Evolutionary conservation across 2,797 vertebrate species (phyloP).

Genomic region (Gymnopithys bicolor): DNA sequence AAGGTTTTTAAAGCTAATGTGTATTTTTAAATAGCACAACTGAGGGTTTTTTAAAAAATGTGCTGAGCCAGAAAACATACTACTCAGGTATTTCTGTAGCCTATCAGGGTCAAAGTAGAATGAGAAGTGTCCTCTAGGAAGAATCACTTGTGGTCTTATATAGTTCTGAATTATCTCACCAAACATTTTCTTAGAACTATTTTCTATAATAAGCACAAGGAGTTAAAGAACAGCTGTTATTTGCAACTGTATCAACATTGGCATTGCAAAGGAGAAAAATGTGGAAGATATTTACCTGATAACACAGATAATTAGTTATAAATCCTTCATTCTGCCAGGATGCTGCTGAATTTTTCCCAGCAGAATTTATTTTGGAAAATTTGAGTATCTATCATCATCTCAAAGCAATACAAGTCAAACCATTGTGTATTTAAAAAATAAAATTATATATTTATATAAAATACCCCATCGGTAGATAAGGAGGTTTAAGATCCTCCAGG

Average conservation of each 20-base stretch:
- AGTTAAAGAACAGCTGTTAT: neutral
- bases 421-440: too few species aligned
- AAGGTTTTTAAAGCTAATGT: constrained; percentile 54
- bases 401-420: too few species aligned
- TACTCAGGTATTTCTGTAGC: constrained; percentile 37
- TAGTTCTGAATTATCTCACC: neutral
- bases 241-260: neutral
- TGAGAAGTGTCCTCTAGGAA: neutral
- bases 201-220: neutral
- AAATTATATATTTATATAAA: too few species aligned
- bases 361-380: neutral
- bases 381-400: neutral
- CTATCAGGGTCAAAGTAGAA: neutral
- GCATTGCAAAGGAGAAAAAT: neutral
- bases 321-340: neutral
- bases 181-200: neutral
- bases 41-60: constrained; percentile 17
- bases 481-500: neutral
- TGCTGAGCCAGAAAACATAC: constrained; percentile 64
- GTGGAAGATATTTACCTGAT: neutral
- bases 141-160: neutral
- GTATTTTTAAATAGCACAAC: constrained; percentile 13
- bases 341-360: neutral
- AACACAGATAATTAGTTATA: neutral
- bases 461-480: rapidly evolving